Percentiles rank a stretch among this genome's conserved stretches.
phyloP scores from a whole-genome alignment of 2,797 vertebrate genomes.

The Fringilla coelebs region DNA sequence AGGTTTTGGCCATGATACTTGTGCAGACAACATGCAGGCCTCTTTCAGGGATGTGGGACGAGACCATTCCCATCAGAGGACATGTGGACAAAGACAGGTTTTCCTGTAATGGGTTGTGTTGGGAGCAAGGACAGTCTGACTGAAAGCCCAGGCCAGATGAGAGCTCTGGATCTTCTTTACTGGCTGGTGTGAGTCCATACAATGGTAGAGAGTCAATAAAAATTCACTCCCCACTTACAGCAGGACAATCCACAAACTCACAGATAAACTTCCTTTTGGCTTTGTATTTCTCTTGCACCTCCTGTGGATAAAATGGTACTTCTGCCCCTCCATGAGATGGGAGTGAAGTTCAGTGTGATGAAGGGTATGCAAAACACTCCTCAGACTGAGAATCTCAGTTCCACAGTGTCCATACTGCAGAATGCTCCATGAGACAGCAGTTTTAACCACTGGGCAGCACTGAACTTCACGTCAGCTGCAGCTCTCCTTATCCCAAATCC shows the following conservation, averaged over 20 bases:
- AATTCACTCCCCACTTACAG: not conserved
- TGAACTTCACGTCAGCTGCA: not conserved
- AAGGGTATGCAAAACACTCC: not conserved
- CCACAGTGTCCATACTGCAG: not conserved
- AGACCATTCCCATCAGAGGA: not conserved
- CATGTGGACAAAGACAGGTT: not conserved
- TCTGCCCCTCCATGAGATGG: rapidly evolving
- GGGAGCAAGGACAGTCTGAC: not conserved
- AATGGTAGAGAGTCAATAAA: not conserved
- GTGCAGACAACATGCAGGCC: not conserved
- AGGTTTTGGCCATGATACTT: not conserved
- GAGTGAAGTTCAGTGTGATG: not conserved
- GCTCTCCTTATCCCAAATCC: not conserved
- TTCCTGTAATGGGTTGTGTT: not conserved
- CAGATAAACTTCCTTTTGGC: not conserved
- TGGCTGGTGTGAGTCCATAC: not conserved
- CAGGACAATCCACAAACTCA: not conserved
- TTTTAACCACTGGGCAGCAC: not conserved
- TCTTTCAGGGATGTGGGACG: not conserved
- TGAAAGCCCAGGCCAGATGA: not conserved
- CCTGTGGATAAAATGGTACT: not conserved
- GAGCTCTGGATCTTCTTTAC: not conserved
- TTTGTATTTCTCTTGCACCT: not conserved
- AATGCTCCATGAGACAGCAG: not conserved
- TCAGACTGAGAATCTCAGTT: not conserved